Base-by-base conservation (phyloP, 2,113 vertebrate species). In the Donacobius atricapilla region DNA sequence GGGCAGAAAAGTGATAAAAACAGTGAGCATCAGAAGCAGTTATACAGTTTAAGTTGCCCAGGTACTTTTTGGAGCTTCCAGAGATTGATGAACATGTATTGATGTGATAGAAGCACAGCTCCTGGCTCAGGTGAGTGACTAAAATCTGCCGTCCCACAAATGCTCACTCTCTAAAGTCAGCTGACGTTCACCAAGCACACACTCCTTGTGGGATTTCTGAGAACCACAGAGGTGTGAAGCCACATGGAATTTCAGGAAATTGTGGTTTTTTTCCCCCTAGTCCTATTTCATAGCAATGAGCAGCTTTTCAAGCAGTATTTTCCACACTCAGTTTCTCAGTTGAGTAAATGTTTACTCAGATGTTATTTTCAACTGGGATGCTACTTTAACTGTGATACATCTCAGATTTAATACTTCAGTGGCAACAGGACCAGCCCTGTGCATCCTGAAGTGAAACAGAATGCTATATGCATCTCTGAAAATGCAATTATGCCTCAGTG, bases 401-500 rank as follows among this genome's bases (percentile, higher is more conserved):
- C 86, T 97, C 72, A 92, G 72, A 90, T 73, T 48, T 48, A 70
- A 68, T 85, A 79, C 65, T 86, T 81, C 31, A 54, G 39, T 30
- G 64, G 60, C 96, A 92, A 96, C 96, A 96, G n/a, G 33, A 92
- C 50, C 83, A 88, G 81, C 47, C 28, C 71, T 23, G 44, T 58
- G 37, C 89, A 85, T 98, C 97, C 98, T 98, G 97, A 98, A 98
- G 98, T 91, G 91, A 97, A 98, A 97, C 98, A 98, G 95, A 95
- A 96, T 97, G 96, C 97, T 97, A 90, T 96, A 97, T 97, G 63
- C 76, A 87, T 90, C 75, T 65, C 97, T 95, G 93, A 96, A 98
- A 99, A 98, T 98, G 95, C 97, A 98, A 98, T 99, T 99, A 99
- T 96, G 92, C 66, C 87, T 97, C 91, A 97, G 97, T 98, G 73